These are phyloP conservation scores for Lycodopsis pacificus DNA, from an alignment of 2,797 vertebrate species.

Conservation along the genomic window DNA sequence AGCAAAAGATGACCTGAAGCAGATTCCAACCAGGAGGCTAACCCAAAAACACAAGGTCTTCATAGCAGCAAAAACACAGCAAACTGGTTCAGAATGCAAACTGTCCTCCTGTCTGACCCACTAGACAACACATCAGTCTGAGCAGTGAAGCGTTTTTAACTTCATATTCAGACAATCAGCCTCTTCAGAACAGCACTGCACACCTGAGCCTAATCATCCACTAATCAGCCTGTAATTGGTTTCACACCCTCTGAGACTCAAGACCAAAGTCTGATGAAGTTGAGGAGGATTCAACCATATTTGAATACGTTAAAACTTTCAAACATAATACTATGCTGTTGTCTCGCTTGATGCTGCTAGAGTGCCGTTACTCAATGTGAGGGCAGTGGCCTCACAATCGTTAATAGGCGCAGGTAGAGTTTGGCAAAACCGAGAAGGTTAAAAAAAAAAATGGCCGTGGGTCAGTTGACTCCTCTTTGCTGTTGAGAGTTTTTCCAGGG, in stretches of 20 bases:
- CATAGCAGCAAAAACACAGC: constrained; percentile 37
- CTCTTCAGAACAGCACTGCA: not conserved
- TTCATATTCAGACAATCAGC: not conserved
- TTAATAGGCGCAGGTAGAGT: no score
- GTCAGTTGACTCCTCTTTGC: no score
- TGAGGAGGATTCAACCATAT: no score
- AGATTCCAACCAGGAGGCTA: constrained; percentile 37
- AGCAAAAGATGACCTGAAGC: constrained; percentile 3
- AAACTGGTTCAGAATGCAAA: not conserved
- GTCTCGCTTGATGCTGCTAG: no score
- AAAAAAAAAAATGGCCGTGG: rapidly evolving
- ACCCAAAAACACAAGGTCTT: constrained; percentile 13
- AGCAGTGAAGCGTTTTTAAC: not conserved
- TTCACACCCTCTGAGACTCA: not conserved
- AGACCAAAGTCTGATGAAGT: not conserved
- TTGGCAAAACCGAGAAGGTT: no score
- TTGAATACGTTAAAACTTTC: no score
- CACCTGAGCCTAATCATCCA: constrained; percentile 46
- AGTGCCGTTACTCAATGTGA: no score
- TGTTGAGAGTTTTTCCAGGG: no score
- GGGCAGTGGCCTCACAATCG: no score
- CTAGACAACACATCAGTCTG: rapidly evolving
- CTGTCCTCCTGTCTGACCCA: constrained; percentile 29
- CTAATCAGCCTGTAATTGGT: constrained; percentile 24
- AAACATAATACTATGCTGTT: no score